Conservation (phyloP, 2,797 vertebrate genomes). For the Taenioides sp. region DNA sequence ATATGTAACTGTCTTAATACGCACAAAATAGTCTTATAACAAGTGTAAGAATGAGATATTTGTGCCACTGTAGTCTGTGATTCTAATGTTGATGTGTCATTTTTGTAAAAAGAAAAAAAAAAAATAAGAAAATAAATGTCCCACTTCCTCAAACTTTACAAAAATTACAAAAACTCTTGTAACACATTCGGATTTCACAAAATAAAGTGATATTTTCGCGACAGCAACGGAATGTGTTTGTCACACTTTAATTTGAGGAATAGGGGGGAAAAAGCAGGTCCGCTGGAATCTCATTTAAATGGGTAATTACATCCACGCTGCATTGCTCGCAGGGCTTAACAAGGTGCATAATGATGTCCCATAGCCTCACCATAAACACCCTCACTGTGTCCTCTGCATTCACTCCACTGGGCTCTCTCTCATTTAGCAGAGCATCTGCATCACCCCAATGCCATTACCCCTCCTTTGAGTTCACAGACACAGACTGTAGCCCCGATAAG, state of each 20-base stretch:
- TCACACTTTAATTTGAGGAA: conserved; percentile 61
- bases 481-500: conserved; percentile 34
- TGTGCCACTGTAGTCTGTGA: background rate
- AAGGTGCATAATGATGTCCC: conserved; percentile 75
- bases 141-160: background rate
- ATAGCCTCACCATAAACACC: conserved; percentile 66
- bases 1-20: background rate
- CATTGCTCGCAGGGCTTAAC: conserved; percentile 68
- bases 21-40: background rate
- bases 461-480: conserved; percentile 34
- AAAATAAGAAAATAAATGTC: background rate
- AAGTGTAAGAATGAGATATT: background rate
- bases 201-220: conserved; percentile 20
- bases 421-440: conserved; percentile 53
- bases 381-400: conserved; percentile 64
- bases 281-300: conserved; percentile 70
- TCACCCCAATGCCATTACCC: conserved; percentile 35
- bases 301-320: conserved; percentile 65
- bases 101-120: no score
- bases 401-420: conserved; percentile 62
- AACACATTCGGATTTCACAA: conserved; percentile 9
- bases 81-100: no score
- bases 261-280: conserved; percentile 32
- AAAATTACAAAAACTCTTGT: background rate
- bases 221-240: conserved; percentile 55